Percentiles rank a stretch among this genome's conserved stretches.
These are phyloP conservation scores for Episyrphus balteatus DNA, from an alignment of 1,140 invertebrate species.

Conservation along the genomic window DNA sequence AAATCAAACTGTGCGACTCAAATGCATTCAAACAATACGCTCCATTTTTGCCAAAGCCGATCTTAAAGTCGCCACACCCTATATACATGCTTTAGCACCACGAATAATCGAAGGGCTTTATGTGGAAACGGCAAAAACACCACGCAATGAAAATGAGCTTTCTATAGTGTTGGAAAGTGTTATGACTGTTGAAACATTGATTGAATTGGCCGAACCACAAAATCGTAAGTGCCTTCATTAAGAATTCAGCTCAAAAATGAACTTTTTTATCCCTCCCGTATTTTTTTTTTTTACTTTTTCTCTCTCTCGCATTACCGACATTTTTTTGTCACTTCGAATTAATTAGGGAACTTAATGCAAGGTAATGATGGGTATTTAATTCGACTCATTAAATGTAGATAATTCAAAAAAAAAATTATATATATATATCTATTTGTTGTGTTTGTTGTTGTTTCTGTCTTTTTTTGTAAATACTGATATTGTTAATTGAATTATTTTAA, in stretches of 20 bases:
- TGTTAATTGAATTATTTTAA: too few relatives aligned
- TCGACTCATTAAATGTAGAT: neutral
- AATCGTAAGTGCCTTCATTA: conserved; percentile 52
- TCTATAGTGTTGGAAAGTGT: conserved; percentile 57
- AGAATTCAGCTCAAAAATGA: neutral
- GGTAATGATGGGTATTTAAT: neutral
- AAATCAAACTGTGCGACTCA: conserved; percentile 52
- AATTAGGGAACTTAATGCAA: neutral
- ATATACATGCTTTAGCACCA: conserved; percentile 71
- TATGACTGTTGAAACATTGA: conserved; percentile 58
- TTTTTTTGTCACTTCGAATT: too few relatives aligned
- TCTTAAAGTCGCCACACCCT: conserved; percentile 56
- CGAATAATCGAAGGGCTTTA: conserved; percentile 60
- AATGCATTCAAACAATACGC: conserved; percentile 65
- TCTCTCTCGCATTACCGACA: too few relatives aligned
- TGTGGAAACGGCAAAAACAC: conserved; percentile 46
- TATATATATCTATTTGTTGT: neutral
- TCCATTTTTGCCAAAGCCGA: conserved; percentile 65
- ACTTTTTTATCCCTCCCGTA: neutral
- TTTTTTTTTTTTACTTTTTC: too few relatives aligned
- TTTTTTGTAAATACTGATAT: too few relatives aligned
- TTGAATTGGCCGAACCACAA: conserved; percentile 60
- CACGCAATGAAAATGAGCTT: conserved; percentile 48
- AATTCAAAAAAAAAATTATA: too few relatives aligned
- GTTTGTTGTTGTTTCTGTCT: too few relatives aligned